These are phyloP conservation scores for Aphidius colemani DNA, from an alignment of 2,888 invertebrate genomes.

Conservation along the genomic window DNA sequence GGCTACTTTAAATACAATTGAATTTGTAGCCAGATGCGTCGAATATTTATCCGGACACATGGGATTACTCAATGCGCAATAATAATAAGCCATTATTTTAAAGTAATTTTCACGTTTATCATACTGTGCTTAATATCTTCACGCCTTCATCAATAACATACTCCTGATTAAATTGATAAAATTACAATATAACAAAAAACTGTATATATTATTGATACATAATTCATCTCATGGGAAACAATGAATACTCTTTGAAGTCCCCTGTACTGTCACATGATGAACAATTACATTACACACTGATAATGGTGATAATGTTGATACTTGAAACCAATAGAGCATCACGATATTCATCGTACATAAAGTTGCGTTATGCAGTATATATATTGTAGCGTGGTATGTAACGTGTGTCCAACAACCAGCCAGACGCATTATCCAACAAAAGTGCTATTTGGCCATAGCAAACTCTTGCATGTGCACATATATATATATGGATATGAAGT, in stretches of 20 bases:
- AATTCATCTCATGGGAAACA: too few relatives aligned
- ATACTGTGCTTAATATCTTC: too few relatives aligned
- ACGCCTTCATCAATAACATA: too few relatives aligned
- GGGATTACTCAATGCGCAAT: constrained; percentile 45
- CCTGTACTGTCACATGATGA: too few relatives aligned
- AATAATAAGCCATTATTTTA: constrained; percentile 42
- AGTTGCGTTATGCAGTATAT: constrained; percentile 3
- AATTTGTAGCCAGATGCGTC: constrained; percentile 37
- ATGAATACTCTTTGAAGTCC: too few relatives aligned
- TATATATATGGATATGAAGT: constrained; percentile 10
- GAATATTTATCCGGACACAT: constrained; percentile 36
- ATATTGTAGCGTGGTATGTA: constrained; percentile 24
- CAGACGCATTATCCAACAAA: constrained; percentile 24
- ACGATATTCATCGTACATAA: not conserved
- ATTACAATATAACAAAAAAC: too few relatives aligned
- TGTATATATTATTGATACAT: too few relatives aligned
- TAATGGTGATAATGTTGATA: too few relatives aligned
- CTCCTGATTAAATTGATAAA: too few relatives aligned
- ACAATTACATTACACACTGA: too few relatives aligned
- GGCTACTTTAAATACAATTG: constrained; percentile 49
- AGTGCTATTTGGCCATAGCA: constrained; percentile 35
- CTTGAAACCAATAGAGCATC: too few relatives aligned
- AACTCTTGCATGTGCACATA: constrained; percentile 21
- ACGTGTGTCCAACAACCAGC: constrained; percentile 32
- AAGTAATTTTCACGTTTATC: not conserved